A percentile compares a stretch with the other conserved stretches of the same genome.
Conservation (phyloP, 1,140 invertebrate genomes). For the Diachasmimorpha longicaudata region DNA sequence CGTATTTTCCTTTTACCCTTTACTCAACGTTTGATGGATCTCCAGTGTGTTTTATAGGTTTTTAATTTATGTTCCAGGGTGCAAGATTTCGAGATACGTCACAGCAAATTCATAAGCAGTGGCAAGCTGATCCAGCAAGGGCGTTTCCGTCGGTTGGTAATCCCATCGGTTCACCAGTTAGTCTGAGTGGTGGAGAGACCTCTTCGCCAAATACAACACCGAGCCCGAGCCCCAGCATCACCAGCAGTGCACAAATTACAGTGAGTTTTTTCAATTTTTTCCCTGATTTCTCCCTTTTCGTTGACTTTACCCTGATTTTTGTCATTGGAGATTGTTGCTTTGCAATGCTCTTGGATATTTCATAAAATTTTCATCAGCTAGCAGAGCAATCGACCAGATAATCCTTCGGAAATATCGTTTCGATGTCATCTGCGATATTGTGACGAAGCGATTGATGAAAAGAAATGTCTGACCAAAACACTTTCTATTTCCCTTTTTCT, state of each 20-base stretch:
- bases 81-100: constrained; percentile 60
- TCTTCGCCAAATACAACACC: constrained; percentile 56
- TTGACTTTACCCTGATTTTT: neutral
- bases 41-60: too few species aligned
- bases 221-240: constrained; percentile 56
- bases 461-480: too few species aligned
- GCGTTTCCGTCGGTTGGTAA: constrained; percentile 59
- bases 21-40: neutral
- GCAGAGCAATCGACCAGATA: too few species aligned
- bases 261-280: constrained; percentile 36
- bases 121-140: constrained; percentile 55
- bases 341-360: too few species aligned
- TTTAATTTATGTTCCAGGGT: constrained; percentile 42
- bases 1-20: neutral
- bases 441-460: too few species aligned
- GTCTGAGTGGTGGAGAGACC: constrained; percentile 38
- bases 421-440: too few species aligned
- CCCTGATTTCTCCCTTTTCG: neutral
- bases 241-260: constrained; percentile 50
- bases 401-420: too few species aligned
- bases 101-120: constrained; percentile 62
- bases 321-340: neutral
- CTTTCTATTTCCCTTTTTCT: too few species aligned
- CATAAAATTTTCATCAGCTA: too few species aligned
- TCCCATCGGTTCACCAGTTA: constrained; percentile 33